Base-by-base conservation (phyloP, 2,797 vertebrate species). In the Cossypha caffra region DNA sequence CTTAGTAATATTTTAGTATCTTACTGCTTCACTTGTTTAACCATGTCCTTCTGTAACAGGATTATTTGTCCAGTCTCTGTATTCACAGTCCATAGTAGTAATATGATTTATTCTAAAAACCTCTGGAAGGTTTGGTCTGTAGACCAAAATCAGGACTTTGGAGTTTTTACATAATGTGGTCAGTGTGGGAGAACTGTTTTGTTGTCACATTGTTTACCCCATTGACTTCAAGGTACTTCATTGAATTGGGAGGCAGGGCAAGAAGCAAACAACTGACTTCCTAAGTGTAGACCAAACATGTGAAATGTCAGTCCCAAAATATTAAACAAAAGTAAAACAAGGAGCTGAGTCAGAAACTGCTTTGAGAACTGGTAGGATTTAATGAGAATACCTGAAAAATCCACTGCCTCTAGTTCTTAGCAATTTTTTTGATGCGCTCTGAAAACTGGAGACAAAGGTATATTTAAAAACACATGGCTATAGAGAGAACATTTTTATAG, bases 281-380 rank as follows among this genome's bases (percentile, higher is more conserved):
- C 73, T 48, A 67, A 77, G n/a, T 15, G 9, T 28, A 81, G 24
- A 48, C 48, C 55, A 93, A 45, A 62, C 23, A 28, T 23, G 7
- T 58, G 67, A 91, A 86, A 73, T 59, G 17, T 87, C 26, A 63
- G 55, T 73, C 23, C 20, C 55, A 35, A 84, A 92, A 80, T 48
- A 54, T 24, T 69, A 54, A 91, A 62, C 18, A 54, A 61, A 57
- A 18, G 23, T 68, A 73, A 33, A 91, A 84, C 38, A 66, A 75
- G 31, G 55, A 75, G 17, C 26, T 3, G 6, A 58, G 37, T 75
- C 29, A 88, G 55, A 92, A 79, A 69, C 15, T 51, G 18, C 40
- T 55, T 69, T 89, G 47, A 79, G 28, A 72, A 31, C 47, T 50
- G 31, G 7, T 68, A 64, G 52, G 19, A 42, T 82, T 87, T 78